Percentiles rank a stretch among this genome's conserved stretches.
These are phyloP conservation scores for Gonocerus acuteangulatus DNA, from an alignment of 2,888 invertebrate species.

Conservation along the genomic window DNA sequence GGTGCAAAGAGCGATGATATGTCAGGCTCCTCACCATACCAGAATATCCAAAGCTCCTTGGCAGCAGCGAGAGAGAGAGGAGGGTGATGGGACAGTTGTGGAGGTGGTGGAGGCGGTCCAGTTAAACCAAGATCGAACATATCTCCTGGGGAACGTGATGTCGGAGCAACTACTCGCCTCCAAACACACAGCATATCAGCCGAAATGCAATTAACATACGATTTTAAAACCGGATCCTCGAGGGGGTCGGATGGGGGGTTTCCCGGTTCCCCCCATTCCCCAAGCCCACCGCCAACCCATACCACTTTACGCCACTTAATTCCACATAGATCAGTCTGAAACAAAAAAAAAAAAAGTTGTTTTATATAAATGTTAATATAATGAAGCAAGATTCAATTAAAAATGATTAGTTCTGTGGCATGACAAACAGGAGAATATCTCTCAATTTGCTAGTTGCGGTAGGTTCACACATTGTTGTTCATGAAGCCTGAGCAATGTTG, in stretches of 20 bases:
- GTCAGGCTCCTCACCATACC: conserved; percentile 97
- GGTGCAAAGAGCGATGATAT: conserved; percentile 73
- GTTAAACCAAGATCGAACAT: conserved; percentile 37
- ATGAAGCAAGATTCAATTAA: too few species aligned
- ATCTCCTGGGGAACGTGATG: conserved; percentile 36
- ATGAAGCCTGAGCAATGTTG: too few species aligned
- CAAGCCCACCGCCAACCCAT: conserved; percentile 48
- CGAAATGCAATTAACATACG: conserved; percentile 83
- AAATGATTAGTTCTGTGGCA: too few species aligned
- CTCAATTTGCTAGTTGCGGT: too few species aligned
- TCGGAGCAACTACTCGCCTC: conserved; percentile 71
- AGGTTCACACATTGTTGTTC: too few species aligned
- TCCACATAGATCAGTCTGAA: conserved; percentile 96
- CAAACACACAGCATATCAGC: conserved; percentile 96
- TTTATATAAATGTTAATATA: not conserved
- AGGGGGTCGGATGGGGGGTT: conserved; percentile 54
- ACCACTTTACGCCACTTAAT: conserved; percentile 97
- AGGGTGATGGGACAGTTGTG: conserved; percentile 51
- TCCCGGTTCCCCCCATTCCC: conserved; percentile 49
- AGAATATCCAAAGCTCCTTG: conserved; percentile 99
- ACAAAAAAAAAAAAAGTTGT: conserved; percentile 38
- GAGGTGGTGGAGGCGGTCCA: conserved; percentile 44
- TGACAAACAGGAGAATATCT: too few species aligned
- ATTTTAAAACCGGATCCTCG: conserved; percentile 83
- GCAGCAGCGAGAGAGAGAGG: conserved; percentile 76